Evolutionary conservation across 2,888 invertebrate species (phyloP).

Genomic region (Eilema depressum): DNA sequence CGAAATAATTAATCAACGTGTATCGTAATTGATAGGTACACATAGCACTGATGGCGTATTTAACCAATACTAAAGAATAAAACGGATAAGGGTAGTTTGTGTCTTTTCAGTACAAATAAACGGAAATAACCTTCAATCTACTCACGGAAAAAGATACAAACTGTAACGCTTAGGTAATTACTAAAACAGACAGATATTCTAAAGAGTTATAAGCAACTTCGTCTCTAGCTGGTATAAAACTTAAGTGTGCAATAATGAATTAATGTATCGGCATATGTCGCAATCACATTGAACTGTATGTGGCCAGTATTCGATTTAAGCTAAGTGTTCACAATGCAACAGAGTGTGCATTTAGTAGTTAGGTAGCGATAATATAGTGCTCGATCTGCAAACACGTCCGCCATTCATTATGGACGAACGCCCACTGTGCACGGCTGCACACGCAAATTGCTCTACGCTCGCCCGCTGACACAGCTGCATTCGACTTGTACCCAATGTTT

Average conservation of each 20-base stretch:
- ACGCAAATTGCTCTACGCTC: slow-evolving; percentile 78
- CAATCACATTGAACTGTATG: slow-evolving; percentile 50
- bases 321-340: slow-evolving; percentile 58
- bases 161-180: neutral
- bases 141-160: neutral
- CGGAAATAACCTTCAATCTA: neutral
- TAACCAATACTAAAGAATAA: neutral
- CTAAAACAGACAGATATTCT: slow-evolving; percentile 9
- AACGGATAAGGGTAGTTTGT: neutral
- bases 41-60: too few relatives aligned
- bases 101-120: neutral
- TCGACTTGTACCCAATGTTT: slow-evolving; percentile 62
- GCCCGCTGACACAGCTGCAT: slow-evolving; percentile 77
- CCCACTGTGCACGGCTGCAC: slow-evolving; percentile 81
- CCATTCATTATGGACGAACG: slow-evolving; percentile 77
- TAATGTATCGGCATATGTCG: slow-evolving; percentile 33
- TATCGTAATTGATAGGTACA: too few relatives aligned
- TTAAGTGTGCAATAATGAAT: slow-evolving; percentile 30
- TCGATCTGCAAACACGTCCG: slow-evolving; percentile 69
- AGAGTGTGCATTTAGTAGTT: slow-evolving; percentile 51
- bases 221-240: slow-evolving; percentile 24
- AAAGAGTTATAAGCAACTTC: slow-evolving; percentile 20
- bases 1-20: too few relatives aligned
- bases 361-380: slow-evolving; percentile 63
- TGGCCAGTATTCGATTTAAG: slow-evolving; percentile 58